Evolutionary conservation across 2,888 invertebrate genomes (phyloP).

Genomic region (Epsilonema sp.): DNA sequence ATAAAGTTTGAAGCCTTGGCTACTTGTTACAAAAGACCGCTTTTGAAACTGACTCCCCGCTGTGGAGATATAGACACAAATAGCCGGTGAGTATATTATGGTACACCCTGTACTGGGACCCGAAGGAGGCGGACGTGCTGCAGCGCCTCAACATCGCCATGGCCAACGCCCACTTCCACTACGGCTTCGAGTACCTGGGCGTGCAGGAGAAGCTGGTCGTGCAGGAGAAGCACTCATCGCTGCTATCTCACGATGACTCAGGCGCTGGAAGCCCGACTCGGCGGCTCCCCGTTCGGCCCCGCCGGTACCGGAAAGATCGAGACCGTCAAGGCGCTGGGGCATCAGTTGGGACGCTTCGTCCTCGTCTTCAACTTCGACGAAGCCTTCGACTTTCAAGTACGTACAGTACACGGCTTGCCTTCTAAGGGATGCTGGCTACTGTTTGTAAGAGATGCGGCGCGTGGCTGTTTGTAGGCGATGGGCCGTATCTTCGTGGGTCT

Average conservation of each 20-base stretch:
- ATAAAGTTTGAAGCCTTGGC: too few relatives aligned
- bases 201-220: slow-evolving; percentile 20
- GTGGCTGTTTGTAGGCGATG: slow-evolving; percentile 92
- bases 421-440: neutral
- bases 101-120: too few relatives aligned
- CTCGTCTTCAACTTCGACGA: slow-evolving; percentile 99
- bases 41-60: too few relatives aligned
- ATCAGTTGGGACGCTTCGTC: slow-evolving; percentile 92
- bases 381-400: slow-evolving; percentile 87
- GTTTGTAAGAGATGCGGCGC: too few relatives aligned
- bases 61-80: too few relatives aligned
- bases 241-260: slow-evolving; percentile 99
- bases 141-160: slow-evolving; percentile 91
- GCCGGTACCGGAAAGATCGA: slow-evolving; percentile 94
- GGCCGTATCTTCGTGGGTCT: slow-evolving; percentile 96
- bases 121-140: slow-evolving; percentile 74
- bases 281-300: slow-evolving; percentile 93
- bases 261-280: slow-evolving; percentile 80
- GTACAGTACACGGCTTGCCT: slow-evolving; percentile 1
- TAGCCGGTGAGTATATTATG: too few relatives aligned
- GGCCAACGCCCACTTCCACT: slow-evolving; percentile 78
- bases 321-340: slow-evolving; percentile 94
- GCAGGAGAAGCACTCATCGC: slow-evolving; percentile 79
- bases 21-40: too few relatives aligned
- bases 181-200: slow-evolving; percentile 96